Base-by-base conservation (phyloP, 2,797 vertebrate genomes). In the Macropodus opercularis region DNA sequence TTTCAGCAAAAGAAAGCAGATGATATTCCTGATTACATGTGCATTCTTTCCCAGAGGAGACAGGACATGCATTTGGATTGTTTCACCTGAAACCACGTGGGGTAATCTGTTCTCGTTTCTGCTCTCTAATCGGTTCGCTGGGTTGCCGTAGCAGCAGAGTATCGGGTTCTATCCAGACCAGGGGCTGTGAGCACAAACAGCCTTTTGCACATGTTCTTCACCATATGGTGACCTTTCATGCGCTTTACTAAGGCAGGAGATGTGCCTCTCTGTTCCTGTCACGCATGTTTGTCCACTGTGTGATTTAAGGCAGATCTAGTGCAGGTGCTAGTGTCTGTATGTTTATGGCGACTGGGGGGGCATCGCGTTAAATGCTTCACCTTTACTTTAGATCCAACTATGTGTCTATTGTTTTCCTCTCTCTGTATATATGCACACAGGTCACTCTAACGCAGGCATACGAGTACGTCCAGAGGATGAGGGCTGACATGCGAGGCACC, bases 381-480 rank as follows among this genome's bases (percentile, higher is more conserved):
- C 52, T 67, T 61, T 54, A 64, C 32, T 42, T 8, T 24, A 13
- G 50, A 52, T 63, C 44, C 72, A 35, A 79, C 49, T 43, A 27
- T 38, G 39, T 73, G 40, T 47, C 22, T 64, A 51, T 38, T 48
- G 46, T 32, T 23, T 48, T 42, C 27, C 24, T 12, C 23, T 54
- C 34, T 47, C 15, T 53, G 8, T 11, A 32, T 59, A 3, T 14
- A 8, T 58, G 15, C 50, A 23, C 14, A 21, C 47, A 98, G 97
- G 93, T 94, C 57, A 94, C 92, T 0, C 54, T 96, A 64, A 88
- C 74, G 47, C 85, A 91, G 27, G 93, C 94, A 7, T 92, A 91
- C 0, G 92, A 96, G 76, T 94, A 93, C 44, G 38, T 96, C 0
- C 88, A 93, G 34, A 91, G 77, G 58, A 91, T 96, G 84, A 92